Evolutionary conservation across 2,888 invertebrate genomes (phyloP).

Genomic region (Globia sparganii): DNA sequence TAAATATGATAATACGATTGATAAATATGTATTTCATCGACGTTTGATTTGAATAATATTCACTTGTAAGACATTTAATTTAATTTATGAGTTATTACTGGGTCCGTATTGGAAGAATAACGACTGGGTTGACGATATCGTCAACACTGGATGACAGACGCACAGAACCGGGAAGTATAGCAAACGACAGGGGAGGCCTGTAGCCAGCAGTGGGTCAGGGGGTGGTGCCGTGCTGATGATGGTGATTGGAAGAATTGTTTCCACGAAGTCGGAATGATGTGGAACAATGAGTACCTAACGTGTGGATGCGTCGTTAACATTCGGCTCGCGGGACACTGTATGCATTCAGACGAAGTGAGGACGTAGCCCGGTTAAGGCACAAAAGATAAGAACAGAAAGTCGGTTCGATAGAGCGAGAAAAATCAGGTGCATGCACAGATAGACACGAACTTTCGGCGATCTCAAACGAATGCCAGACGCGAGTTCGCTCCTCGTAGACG

Average conservation of each 20-base stretch:
- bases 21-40: not conserved
- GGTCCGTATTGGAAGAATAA: not conserved
- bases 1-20: no score
- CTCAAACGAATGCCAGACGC: not conserved
- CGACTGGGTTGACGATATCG: no score
- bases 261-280: not conserved
- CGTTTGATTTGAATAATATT: not conserved
- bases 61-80: not conserved
- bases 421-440: not conserved
- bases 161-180: no score
- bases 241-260: not conserved
- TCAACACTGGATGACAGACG: no score
- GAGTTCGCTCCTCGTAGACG: not conserved
- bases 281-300: not conserved
- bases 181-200: no score
- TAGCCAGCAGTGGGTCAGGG: no score
- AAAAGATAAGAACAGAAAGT: not conserved
- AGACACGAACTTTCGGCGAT: not conserved
- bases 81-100: constrained; percentile 1
- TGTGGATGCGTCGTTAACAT: not conserved
- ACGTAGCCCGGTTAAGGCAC: not conserved
- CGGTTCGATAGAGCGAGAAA: not conserved
- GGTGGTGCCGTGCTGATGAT: no score
- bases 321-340: not conserved
- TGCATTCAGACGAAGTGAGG: no score